These are phyloP conservation scores for Ardeotis arabs DNA, from an alignment of 2,113 vertebrate genomes.

Conservation along the genomic window DNA sequence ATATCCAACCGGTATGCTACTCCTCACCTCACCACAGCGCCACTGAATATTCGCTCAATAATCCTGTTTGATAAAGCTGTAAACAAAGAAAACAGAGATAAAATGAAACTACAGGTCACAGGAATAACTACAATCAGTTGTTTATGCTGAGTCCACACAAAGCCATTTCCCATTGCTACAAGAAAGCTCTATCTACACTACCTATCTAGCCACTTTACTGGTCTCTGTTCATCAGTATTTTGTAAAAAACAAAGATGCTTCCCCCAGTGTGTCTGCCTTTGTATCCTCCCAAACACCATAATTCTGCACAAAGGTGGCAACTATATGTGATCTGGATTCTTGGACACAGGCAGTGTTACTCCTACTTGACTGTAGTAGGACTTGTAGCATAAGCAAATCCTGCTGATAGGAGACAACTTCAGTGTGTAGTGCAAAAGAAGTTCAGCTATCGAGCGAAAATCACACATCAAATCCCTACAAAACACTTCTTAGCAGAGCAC, in stretches of 20 bases:
- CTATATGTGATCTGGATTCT: not conserved
- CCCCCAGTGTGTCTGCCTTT: not conserved
- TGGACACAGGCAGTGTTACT: not conserved
- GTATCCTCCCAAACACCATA: not conserved
- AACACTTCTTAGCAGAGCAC: not conserved
- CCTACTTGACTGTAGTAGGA: not conserved
- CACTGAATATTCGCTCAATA: conserved; percentile 95
- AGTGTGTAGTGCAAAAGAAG: not conserved
- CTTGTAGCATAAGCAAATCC: not conserved
- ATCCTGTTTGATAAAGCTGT: conserved; percentile 94
- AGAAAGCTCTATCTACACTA: not conserved
- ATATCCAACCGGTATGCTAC: not conserved
- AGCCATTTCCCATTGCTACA: not conserved
- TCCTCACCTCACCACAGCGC: conserved; percentile 94
- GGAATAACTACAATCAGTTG: not conserved
- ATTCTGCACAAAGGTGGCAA: not conserved
- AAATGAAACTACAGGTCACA: conserved; percentile 55
- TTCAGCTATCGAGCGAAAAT: not conserved
- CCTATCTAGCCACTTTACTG: not conserved
- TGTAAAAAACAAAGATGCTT: not conserved
- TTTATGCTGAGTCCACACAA: not conserved
- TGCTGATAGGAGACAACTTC: not conserved
- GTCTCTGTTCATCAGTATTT: not conserved
- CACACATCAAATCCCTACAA: not conserved
- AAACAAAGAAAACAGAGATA: conserved; percentile 56